Percentiles rank a stretch among this genome's conserved stretches.
phyloP scores from a whole-genome alignment of 2,797 vertebrate genomes.

The Tamandua tetradactyla region DNA sequence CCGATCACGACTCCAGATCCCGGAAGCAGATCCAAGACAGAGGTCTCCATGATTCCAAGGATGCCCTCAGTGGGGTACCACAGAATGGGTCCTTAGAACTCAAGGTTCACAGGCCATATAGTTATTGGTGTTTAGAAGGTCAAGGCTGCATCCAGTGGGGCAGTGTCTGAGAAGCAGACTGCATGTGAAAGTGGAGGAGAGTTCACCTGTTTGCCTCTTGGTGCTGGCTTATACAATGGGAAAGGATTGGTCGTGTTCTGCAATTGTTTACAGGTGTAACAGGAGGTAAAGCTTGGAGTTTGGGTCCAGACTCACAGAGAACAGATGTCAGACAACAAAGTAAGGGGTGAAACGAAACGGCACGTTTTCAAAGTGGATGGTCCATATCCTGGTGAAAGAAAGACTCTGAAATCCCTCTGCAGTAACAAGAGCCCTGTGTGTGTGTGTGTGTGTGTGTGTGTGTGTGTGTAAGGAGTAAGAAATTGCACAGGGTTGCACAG shows the following conservation, averaged over 20 bases:
- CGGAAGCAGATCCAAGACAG: too few species aligned
- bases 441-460: too few species aligned
- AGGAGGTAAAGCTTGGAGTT: not conserved
- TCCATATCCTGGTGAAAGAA: not conserved
- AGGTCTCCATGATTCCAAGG: too few species aligned
- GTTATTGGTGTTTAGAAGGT: too few species aligned
- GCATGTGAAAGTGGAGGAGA: not conserved
- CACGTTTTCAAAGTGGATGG: not conserved
- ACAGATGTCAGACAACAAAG: not conserved
- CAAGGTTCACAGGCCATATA: too few species aligned
- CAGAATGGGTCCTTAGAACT: too few species aligned
- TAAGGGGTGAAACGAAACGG: not conserved
- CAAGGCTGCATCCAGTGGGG: not conserved
- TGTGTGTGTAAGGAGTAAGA: not conserved
- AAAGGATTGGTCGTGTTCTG: not conserved
- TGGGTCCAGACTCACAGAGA: not conserved
- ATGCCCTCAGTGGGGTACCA: too few species aligned
- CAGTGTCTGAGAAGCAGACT: not conserved
- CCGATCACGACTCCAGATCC: too few species aligned
- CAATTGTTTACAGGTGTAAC: not conserved
- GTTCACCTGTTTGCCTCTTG: not conserved
- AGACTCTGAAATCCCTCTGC: not conserved
- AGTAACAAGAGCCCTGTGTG: not conserved
- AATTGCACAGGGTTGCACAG: not conserved
- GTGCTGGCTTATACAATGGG: not conserved